These are phyloP conservation scores for Limnephilus lunatus DNA, from an alignment of 2,888 invertebrate genomes.

Conservation along the genomic window DNA sequence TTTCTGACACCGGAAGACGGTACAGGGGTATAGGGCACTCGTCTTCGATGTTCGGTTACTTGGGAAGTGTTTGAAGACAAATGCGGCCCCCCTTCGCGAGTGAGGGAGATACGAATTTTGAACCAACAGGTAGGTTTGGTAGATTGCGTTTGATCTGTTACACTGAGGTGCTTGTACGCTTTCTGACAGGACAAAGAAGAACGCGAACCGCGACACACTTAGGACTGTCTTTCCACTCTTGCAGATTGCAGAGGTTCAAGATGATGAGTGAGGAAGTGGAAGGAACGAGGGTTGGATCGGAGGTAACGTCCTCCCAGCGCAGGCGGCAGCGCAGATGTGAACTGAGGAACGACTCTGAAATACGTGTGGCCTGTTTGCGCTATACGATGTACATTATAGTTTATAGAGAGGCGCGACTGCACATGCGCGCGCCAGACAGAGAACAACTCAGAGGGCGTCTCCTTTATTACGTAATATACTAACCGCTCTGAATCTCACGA, in stretches of 20 bases:
- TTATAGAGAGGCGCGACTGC: neutral
- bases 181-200: slow-evolving; percentile 12
- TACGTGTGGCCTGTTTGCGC: neutral
- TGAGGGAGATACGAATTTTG: neutral
- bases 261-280: neutral
- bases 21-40: neutral
- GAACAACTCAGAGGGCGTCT: slow-evolving; percentile 17
- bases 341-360: neutral
- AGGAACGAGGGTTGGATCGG: neutral
- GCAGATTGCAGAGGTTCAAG: neutral
- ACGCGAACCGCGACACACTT: slow-evolving; percentile 2
- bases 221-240: neutral
- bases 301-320: neutral
- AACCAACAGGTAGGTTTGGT: slow-evolving; percentile 11
- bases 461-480: slow-evolving; percentile 28
- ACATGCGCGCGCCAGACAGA: slow-evolving; percentile 9
- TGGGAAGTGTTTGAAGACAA: neutral
- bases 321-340: slow-evolving; percentile 27
- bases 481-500: neutral
- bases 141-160: neutral
- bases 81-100: neutral
- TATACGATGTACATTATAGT: neutral
- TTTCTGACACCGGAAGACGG: slow-evolving; percentile 15
- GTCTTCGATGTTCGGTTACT: neutral
- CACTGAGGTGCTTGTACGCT: neutral